Evolutionary conservation across 2,888 invertebrate genomes (phyloP).

Genomic region (Linnaemya vulpina): DNA sequence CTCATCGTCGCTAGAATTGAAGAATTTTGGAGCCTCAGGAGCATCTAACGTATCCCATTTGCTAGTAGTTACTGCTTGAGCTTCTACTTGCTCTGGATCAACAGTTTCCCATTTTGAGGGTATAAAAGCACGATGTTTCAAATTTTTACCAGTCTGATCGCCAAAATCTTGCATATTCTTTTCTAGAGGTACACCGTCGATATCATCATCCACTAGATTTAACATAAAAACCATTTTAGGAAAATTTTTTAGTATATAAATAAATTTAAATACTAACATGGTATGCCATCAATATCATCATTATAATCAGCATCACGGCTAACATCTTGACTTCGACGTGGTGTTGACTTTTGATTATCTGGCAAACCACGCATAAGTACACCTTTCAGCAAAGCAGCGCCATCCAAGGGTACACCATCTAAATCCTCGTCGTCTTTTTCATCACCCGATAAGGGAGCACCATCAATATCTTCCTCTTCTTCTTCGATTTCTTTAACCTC

Average conservation of each 20-base stretch:
- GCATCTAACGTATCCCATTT: constrained; percentile 92
- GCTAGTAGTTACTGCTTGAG: constrained; percentile 92
- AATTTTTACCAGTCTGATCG: constrained; percentile 67
- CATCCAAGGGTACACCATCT: constrained; percentile 91
- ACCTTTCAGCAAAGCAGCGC: constrained; percentile 90
- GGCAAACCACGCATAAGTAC: constrained; percentile 84
- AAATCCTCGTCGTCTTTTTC: constrained; percentile 86
- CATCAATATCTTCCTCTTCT: constrained; percentile 82
- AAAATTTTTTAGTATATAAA: neutral
- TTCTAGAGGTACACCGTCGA: constrained; percentile 89
- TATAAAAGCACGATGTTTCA: constrained; percentile 88
- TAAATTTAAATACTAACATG: constrained; percentile 82
- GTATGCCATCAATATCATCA: constrained; percentile 89
- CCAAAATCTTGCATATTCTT: constrained; percentile 72
- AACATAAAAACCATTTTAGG: constrained; percentile 54
- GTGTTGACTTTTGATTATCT: constrained; percentile 79
- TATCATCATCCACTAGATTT: constrained; percentile 87
- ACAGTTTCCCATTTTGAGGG: constrained; percentile 98
- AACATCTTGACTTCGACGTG: constrained; percentile 73
- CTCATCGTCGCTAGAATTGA: constrained; percentile 83
- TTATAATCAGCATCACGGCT: constrained; percentile 81
- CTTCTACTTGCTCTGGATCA: constrained; percentile 92
- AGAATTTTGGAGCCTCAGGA: constrained; percentile 82
- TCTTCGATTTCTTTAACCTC: constrained; percentile 78
- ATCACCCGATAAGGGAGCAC: constrained; percentile 84